Base-by-base conservation (phyloP, 2,113 vertebrate genomes). In the Saguinus imperator region DNA sequence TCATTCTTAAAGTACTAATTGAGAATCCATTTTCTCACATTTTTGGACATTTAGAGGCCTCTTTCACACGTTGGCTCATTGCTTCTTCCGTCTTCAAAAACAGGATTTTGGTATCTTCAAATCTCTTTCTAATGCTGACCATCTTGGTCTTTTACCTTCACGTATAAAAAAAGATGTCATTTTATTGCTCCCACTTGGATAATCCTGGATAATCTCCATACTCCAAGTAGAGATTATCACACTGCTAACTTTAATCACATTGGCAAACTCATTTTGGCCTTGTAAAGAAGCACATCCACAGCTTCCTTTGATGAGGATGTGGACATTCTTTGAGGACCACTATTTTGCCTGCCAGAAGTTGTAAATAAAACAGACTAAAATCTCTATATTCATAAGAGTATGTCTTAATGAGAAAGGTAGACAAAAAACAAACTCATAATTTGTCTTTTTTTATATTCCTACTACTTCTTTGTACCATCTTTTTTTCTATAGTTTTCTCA, bases 1-100 rank as follows among this genome's bases (percentile, higher is more conserved):
- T 9, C 6, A 27, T 77, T 61, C 18, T 58, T 18, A 32, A 52
- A 50, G 1, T 3, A 37, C 12, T 27, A 11, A 0, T 75, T 29
- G 23, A 25, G 11, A 57, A 12, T n/a, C 76, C 9, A 35, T 52
- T 35, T 10, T 4, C 1, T 66, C 43, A 0, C 0, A 0, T 11
- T 70, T 11, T 70, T 21, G 3, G 48, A 50, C n/a, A n/a, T 88
- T 18, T 61, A 52, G 17, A 88, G 29, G 20, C 3, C 18, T 50
- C 8, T 14, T 10, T 1, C 4, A 40, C 11, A 50, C 11, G 21
- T 68, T 58, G 27, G 12, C 6, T 81, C 18, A 55, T 58, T 0
- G 18, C 0, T 83, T 40, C 43, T 0, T 61, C 4, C 27, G 4
- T 86, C 14, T 57, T 93, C 55, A 77, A 75, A 58, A 48, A 1